Evolutionary conservation across 2,888 invertebrate genomes (phyloP).

Genomic region (Drosophila formosana): DNA sequence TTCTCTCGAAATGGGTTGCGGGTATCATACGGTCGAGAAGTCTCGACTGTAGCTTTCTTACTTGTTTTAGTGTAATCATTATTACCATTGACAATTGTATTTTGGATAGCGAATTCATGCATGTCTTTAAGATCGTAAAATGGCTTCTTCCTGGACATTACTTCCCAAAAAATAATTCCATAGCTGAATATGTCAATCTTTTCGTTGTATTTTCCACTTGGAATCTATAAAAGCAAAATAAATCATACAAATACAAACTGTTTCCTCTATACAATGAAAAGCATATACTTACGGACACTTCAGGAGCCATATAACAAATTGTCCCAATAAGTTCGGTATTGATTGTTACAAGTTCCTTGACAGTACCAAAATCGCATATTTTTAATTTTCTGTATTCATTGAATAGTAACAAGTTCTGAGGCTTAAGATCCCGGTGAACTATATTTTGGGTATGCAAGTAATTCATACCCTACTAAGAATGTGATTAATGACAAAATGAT

Average conservation of each 20-base stretch:
- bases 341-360: neutral
- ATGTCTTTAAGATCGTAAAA: slow-evolving; percentile 18
- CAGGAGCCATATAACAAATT: slow-evolving; percentile 26
- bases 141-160: slow-evolving; percentile 3
- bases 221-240: neutral
- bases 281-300: slow-evolving; percentile 10
- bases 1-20: no score
- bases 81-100: neutral
- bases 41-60: no score
- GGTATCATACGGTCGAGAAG: no score
- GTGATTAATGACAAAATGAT: neutral
- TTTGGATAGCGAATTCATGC: neutral
- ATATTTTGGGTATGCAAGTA: slow-evolving; percentile 15
- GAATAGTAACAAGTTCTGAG: slow-evolving; percentile 23
- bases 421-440: slow-evolving; percentile 9
- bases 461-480: slow-evolving; percentile 13
- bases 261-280: no score
- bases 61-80: neutral
- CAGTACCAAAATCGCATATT: slow-evolving; percentile 29
- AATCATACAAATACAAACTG: neutral
- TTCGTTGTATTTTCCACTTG: neutral
- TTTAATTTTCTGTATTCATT: slow-evolving; percentile 3
- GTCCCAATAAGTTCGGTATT: slow-evolving; percentile 13
- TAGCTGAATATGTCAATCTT: slow-evolving; percentile 36
- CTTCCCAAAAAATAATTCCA: slow-evolving; percentile 12